Conservation (phyloP, 2,797 vertebrate species). For the Streptopelia turtur region DNA sequence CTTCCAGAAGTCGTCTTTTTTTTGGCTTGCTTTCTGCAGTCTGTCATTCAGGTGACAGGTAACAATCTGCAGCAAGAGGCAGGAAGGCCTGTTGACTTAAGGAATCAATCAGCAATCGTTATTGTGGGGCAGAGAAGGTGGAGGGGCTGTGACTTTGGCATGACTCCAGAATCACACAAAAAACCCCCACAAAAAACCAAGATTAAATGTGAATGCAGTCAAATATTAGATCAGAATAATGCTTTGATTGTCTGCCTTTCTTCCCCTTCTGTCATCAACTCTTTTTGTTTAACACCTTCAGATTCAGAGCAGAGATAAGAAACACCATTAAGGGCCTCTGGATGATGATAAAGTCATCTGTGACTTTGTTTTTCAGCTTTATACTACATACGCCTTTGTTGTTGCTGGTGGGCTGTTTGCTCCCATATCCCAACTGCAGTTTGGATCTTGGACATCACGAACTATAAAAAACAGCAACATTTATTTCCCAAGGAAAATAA, state of each 20-base stretch:
- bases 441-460: not conserved
- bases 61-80: not conserved
- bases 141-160: not conserved
- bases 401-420: not conserved
- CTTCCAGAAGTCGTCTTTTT: not conserved
- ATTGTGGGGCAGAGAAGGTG: not conserved
- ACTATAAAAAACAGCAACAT: not conserved
- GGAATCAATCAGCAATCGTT: not conserved
- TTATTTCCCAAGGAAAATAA: not conserved
- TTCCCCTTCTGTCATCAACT: not conserved
- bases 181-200: not conserved
- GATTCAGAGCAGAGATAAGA: conserved; percentile 5
- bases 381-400: not conserved
- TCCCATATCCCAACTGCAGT: not conserved
- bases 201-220: not conserved
- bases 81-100: not conserved
- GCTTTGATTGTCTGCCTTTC: not conserved
- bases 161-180: not conserved
- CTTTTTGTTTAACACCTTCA: not conserved
- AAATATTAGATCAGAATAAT: not conserved
- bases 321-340: not conserved
- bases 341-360: not conserved
- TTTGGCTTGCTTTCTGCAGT: not conserved
- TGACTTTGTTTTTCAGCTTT: not conserved
- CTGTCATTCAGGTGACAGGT: conserved; percentile 15